A percentile compares a stretch with the other conserved stretches of the same genome.
Conservation (phyloP, 2,113 vertebrate genomes). For the Isurus oxyrinchus region DNA sequence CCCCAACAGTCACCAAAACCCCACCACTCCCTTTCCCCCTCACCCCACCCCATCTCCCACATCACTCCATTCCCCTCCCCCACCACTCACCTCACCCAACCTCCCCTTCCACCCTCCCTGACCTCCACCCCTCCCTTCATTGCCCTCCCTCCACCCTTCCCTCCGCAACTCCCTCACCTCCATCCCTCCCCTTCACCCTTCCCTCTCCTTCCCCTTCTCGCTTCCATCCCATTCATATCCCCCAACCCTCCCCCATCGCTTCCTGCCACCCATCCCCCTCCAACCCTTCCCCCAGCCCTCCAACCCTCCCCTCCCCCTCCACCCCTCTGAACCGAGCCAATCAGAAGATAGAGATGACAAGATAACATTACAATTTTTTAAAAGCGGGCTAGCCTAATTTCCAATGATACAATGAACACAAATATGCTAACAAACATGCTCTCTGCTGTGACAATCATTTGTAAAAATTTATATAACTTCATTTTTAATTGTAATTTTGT, state of each 20-base stretch:
- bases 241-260: no score
- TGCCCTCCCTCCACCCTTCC: no score
- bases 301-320: neutral
- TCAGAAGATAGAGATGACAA: neutral
- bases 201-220: no score
- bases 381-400: neutral
- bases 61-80: neutral
- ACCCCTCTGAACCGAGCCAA: neutral
- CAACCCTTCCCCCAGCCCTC: no score
- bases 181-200: no score
- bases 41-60: neutral
- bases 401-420: neutral
- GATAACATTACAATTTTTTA: neutral
- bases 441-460: neutral
- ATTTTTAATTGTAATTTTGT: neutral
- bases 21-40: neutral
- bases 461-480: neutral
- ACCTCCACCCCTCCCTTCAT: neutral
- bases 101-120: accelerated
- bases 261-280: no score
- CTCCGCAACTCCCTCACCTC: no score
- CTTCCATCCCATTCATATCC: neutral
- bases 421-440: neutral
- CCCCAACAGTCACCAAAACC: neutral
- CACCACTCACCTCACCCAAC: neutral